Evolutionary conservation across 2,113 vertebrate genomes (phyloP).

Genomic region (Prunella himalayana): DNA sequence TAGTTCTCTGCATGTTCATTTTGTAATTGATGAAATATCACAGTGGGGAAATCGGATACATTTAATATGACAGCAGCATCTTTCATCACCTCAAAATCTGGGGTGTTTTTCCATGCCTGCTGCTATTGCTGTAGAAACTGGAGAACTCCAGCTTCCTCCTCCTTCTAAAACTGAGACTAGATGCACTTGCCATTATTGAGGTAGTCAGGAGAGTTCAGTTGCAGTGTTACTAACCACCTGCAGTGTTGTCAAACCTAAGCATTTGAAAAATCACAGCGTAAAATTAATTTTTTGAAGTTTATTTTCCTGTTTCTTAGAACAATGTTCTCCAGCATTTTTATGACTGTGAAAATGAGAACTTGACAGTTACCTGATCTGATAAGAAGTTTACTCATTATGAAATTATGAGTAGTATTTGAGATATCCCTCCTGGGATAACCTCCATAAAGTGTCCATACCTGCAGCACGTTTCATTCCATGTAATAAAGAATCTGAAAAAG

Average conservation of each 20-base stretch:
- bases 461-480: accelerated
- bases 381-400: not conserved
- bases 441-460: not conserved
- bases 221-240: not conserved
- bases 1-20: slow-evolving; percentile 60
- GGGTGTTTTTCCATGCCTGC: not conserved
- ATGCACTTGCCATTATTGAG: not conserved
- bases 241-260: not conserved
- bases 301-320: not conserved
- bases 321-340: not conserved
- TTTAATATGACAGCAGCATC: slow-evolving; percentile 23
- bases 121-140: not conserved
- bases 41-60: slow-evolving; percentile 9
- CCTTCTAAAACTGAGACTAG: not conserved
- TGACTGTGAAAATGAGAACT: not conserved
- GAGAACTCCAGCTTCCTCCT: not conserved
- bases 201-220: not conserved
- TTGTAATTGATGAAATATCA: slow-evolving; percentile 58
- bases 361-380: not conserved
- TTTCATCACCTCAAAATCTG: not conserved
- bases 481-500: not conserved
- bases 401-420: not conserved
- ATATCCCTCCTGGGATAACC: not conserved
- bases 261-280: not conserved
- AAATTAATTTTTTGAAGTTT: not conserved